Conservation (phyloP, 2,797 vertebrate species). For the Tenualosa ilisha region DNA sequence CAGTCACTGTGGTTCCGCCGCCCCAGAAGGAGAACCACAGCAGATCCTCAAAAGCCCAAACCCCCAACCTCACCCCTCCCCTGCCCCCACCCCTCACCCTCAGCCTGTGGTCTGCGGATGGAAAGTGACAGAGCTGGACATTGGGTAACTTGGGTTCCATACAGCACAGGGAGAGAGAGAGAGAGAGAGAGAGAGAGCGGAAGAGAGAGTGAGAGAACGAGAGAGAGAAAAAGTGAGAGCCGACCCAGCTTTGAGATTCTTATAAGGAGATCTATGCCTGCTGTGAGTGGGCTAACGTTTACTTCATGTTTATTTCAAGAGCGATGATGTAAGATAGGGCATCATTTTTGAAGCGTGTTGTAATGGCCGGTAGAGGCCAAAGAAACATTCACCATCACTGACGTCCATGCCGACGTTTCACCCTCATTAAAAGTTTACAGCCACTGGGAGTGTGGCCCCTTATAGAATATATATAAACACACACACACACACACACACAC, state of each 20-base stretch:
- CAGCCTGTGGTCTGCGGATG: neutral
- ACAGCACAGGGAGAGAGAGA: neutral
- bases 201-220: neutral
- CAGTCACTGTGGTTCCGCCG: constrained; percentile 3
- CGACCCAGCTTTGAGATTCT: neutral
- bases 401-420: neutral
- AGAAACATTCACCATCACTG: neutral
- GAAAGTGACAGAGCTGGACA: constrained; percentile 14
- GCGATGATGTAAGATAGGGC: neutral
- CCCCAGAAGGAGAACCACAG: neutral
- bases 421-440: constrained; percentile 10
- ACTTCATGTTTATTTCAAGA: constrained; percentile 20
- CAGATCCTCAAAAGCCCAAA: neutral
- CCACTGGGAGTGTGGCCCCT: neutral
- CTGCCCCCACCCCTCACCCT: neutral
- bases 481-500: neutral
- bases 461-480: neutral
- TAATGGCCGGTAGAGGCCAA: neutral
- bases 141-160: neutral
- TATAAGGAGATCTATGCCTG: neutral
- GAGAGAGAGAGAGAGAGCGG: neutral
- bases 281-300: neutral
- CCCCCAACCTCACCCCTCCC: neutral
- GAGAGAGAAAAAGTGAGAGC: neutral
- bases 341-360: neutral